Base-by-base conservation (phyloP, 2,113 vertebrate genomes). In the Cygnus atratus region DNA sequence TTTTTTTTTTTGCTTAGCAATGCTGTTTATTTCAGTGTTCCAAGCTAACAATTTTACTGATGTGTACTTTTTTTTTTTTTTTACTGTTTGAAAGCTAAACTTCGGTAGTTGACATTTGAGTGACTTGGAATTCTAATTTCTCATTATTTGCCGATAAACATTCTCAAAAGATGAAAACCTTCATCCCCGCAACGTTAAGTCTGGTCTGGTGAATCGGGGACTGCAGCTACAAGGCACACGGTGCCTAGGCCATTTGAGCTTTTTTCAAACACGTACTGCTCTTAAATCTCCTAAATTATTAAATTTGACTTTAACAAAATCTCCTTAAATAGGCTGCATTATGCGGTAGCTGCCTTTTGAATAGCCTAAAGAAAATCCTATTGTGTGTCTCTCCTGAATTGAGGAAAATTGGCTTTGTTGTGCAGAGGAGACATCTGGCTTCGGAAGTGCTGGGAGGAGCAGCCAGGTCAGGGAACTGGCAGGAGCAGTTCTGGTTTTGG, bases 221-320 rank as follows among this genome's bases (percentile, higher is more conserved):
- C 71, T 85, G 81, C 74, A 79, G 78, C 74, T 85, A 44, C 91
- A 95, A 92, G 54, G 54, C 74, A 91, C 48, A 29, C 71, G 79
- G 58, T 76, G 81, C 41, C 59, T 76, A 68, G 63, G 87, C 81
- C 90, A 68, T 50, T 5, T n/a, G 58, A 33, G 55, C 13, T 29
- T 75, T 44, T 59, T 87, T 37, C 26, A 48, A 67, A 77, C 2
- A 1, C 5, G 4, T 85, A 18, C 54, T 87, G 79, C 72, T 93
- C 90, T 95, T 90, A 93, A 94, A 71, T 94, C 90, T 94, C 83
- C 52, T 93, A 83, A 96, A 92, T 96, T 95, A 92, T 88, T 95
- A 70, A 83, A 95, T 88, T 90, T 94, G 44, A 66, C 58, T 87
- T 76, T 6, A 90, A 67, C 75, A 58, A 66, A 85, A 6, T 46